These are phyloP conservation scores for Caenorhabditis sp. DNA, from an alignment of 2,888 invertebrate genomes.

Conservation along the genomic window DNA sequence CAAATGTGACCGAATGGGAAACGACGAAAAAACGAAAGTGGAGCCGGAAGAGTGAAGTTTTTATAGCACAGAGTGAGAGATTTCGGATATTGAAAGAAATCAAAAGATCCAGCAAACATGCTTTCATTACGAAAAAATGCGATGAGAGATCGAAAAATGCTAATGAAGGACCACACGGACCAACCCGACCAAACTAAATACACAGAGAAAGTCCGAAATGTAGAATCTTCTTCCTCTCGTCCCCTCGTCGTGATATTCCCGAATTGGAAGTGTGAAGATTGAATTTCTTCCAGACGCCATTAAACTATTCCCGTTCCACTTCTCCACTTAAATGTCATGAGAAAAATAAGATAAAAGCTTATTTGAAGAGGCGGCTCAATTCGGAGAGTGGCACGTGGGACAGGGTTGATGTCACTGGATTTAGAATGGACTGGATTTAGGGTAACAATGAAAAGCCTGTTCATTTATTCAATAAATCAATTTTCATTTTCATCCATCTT, in stretches of 20 bases:
- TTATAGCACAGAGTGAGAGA: neutral
- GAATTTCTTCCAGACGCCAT: conserved; percentile 12
- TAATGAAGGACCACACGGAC: neutral
- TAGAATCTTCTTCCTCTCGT: neutral
- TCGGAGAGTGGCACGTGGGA: conserved; percentile 20
- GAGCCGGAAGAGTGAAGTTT: conserved; percentile 24
- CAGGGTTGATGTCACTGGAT: conserved; percentile 13
- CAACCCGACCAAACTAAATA: conserved; percentile 28
- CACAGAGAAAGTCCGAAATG: neutral
- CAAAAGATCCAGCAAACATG: conserved; percentile 18
- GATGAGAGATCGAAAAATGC: conserved; percentile 2
- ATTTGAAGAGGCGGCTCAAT: conserved; percentile 19
- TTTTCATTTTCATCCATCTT: conserved; percentile 31
- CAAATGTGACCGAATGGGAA: conserved; percentile 26
- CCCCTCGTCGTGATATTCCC: neutral
- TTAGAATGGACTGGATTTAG: neutral
- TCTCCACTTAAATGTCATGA: conserved; percentile 30
- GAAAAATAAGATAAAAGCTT: conserved; percentile 34
- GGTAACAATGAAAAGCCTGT: neutral
- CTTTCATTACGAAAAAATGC: conserved; percentile 1
- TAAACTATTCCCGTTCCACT: neutral
- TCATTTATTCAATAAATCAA: neutral
- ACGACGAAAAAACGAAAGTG: conserved; percentile 7
- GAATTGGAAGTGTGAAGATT: neutral
- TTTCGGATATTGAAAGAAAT: neutral